These are phyloP conservation scores for Sceloporus tristichus DNA, from an alignment of 2,113 vertebrate species.

Conservation along the genomic window DNA sequence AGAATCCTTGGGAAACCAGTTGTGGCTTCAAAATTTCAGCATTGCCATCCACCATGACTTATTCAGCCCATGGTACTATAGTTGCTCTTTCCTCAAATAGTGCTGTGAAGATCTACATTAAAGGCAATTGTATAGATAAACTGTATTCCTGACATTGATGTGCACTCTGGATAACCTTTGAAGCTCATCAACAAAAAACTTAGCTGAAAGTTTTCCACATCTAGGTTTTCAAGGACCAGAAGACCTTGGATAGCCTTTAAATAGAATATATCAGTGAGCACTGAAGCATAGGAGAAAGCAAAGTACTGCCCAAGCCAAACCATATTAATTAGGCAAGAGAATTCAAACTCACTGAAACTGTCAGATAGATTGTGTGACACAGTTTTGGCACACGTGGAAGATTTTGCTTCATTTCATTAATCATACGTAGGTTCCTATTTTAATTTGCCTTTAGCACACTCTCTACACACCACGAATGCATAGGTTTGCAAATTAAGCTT, in stretches of 20 bases:
- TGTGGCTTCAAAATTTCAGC: background rate
- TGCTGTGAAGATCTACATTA: background rate
- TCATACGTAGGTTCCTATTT: constrained; percentile 34
- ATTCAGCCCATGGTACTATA: background rate
- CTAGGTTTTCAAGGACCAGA: constrained; percentile 14
- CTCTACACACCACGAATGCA: background rate
- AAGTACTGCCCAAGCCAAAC: background rate
- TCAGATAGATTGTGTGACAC: background rate
- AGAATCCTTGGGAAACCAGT: background rate
- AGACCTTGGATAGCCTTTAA: constrained; percentile 28
- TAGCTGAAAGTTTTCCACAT: background rate
- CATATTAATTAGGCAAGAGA: background rate
- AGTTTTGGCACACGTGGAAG: constrained; percentile 22
- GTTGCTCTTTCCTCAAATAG: background rate
- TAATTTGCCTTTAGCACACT: constrained; percentile 11
- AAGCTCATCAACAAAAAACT: background rate
- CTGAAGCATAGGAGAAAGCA: background rate
- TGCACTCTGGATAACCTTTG: background rate
- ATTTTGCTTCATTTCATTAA: constrained; percentile 26
- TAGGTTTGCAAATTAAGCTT: constrained; percentile 2
- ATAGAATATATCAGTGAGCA: background rate
- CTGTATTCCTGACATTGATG: background rate
- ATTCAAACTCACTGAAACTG: background rate
- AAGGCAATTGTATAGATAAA: background rate
- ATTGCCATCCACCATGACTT: background rate